phyloP scores from a whole-genome alignment of 1,140 invertebrate species.

The Calosoma granatense region DNA sequence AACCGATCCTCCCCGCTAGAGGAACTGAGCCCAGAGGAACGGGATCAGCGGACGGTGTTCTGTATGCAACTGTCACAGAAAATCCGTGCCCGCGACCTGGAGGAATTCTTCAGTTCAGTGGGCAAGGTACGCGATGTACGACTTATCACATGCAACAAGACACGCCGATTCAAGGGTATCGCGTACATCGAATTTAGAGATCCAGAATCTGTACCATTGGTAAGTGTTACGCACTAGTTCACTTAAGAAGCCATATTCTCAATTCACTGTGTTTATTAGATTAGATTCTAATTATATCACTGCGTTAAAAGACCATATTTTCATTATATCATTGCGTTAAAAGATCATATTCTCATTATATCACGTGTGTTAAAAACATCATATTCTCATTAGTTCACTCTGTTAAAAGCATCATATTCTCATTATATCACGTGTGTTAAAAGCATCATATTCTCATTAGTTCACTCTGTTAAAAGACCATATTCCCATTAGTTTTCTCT shows the following conservation, averaged over 20 bases:
- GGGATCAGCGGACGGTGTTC: slow-evolving; percentile 96
- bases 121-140: slow-evolving; percentile 97
- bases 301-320: slow-evolving; percentile 15
- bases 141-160: slow-evolving; percentile 98
- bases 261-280: slow-evolving; percentile 6
- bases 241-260: neutral
- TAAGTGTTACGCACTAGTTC: slow-evolving; percentile 44
- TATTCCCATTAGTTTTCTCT: too few relatives aligned
- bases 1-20: slow-evolving; percentile 35
- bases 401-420: too few relatives aligned
- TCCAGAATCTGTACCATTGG: slow-evolving; percentile 91
- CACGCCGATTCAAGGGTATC: slow-evolving; percentile 96
- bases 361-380: too few relatives aligned
- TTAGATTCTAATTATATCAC: slow-evolving; percentile 11
- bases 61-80: slow-evolving; percentile 94
- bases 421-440: too few relatives aligned
- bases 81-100: slow-evolving; percentile 89
- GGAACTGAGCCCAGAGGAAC: slow-evolving; percentile 92
- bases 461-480: too few relatives aligned
- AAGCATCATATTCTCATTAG: too few relatives aligned
- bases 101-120: slow-evolving; percentile 98
- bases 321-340: too few relatives aligned
- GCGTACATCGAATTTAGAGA: slow-evolving; percentile 99
- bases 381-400: too few relatives aligned
- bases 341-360: too few relatives aligned